These are phyloP conservation scores for Drosophila prolongata DNA, from an alignment of 2,888 invertebrate genomes.

Conservation along the genomic window DNA sequence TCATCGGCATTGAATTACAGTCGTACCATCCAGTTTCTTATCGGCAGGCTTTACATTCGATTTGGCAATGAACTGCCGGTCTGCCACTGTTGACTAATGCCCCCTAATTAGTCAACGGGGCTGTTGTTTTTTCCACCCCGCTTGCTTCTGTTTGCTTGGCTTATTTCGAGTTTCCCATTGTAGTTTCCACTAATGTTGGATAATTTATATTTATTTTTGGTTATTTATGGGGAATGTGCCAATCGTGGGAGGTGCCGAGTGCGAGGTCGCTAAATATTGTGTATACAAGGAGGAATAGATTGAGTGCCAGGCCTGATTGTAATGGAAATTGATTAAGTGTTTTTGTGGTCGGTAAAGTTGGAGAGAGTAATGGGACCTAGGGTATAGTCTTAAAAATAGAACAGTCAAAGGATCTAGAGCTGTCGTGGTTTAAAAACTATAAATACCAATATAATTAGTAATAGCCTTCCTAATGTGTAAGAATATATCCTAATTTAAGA, in stretches of 20 bases:
- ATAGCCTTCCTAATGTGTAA: too few species aligned
- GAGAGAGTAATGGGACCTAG: too few species aligned
- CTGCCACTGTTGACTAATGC: constrained; percentile 63
- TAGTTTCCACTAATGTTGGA: constrained; percentile 44
- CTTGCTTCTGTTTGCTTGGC: constrained; percentile 39
- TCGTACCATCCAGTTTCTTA: constrained; percentile 41
- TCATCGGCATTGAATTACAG: constrained; percentile 32
- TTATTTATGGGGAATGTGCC: constrained; percentile 32
- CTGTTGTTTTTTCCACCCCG: constrained; percentile 34
- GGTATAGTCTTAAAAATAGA: too few species aligned
- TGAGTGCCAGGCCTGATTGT: constrained; percentile 8
- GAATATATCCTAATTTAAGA: too few species aligned
- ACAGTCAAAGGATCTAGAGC: too few species aligned
- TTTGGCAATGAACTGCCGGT: constrained; percentile 49
- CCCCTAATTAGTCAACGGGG: constrained; percentile 62
- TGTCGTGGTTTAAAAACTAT: too few species aligned
- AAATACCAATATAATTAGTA: too few species aligned
- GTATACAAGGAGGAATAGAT: constrained; percentile 1
- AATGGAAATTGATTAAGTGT: constrained; percentile 33
- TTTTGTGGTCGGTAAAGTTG: constrained; percentile 1
- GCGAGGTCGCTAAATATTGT: constrained; percentile 18
- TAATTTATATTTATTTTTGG: constrained; percentile 64
- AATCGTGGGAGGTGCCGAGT: constrained; percentile 21
- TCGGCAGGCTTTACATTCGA: constrained; percentile 66
- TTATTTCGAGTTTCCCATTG: constrained; percentile 24